Base-by-base conservation (phyloP, 2,888 invertebrate species). In the Pollenia angustigena region DNA sequence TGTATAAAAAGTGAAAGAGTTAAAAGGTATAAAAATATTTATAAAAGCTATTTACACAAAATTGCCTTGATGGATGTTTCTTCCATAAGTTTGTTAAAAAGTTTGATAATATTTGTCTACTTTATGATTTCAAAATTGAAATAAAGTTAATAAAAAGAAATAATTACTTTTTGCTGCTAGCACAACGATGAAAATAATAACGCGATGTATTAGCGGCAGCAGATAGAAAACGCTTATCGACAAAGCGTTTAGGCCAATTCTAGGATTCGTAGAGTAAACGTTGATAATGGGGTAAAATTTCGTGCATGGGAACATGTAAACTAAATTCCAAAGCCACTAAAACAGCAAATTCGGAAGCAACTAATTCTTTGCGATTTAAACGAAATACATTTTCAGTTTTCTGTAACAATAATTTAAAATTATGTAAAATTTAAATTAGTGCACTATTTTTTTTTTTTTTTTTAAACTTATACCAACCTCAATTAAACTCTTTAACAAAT, bases 261-360 rank as follows among this genome's bases (percentile, higher is more conserved):
- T 97, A 98, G 94, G 98, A 97, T 92, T 98, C 98, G 94, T 98
- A 98, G 88, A 98, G 94, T 89, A 99, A 95, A 81, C 99, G 95
- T 94, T 99, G 98, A 94, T 98, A 99, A 93, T 99, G 99, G 12
- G 99, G 98, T 93, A 97, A 96, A 88, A 99, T 96, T 94, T 99
- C 98, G 94, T 96, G 96, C 74, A 97, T 97, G 40, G 98, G 98
- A 89, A 98, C 95, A 94, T 98, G 98, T 81, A 99, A 95, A 12
- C 97, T 97, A 92, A 99, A 99, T 94, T 99, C 98, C 85, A 99
- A 94, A 4, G 98, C 98, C 71, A 99, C 98, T 76, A 99, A 94
- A 68, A 98, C 98, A 7, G 98, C 98, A 94, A 99, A 98, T 94
- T 99, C 99, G 82, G 97, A 97, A 48, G 96, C 95, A 89, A 99